Conservation (phyloP, 2,888 invertebrate species). For the Eupithecia vulgata region DNA sequence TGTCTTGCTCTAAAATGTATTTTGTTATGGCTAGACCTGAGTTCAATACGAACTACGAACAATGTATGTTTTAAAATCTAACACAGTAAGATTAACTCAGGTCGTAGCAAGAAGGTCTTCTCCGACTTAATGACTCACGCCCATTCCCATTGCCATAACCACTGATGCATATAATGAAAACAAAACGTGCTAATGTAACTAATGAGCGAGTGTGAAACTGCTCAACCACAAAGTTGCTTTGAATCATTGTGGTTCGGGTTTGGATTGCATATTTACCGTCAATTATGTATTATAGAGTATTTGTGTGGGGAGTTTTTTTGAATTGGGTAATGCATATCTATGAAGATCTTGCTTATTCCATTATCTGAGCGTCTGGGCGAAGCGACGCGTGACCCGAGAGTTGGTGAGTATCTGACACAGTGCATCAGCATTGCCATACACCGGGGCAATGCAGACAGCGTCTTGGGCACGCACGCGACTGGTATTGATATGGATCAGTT, state of each 20-base stretch:
- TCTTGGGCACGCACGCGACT: no score
- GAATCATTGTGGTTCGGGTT: constrained; percentile 16
- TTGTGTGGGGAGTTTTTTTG: constrained; percentile 5
- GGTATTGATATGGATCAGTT: no score
- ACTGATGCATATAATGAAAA: constrained; percentile 33
- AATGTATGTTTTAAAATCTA: background rate
- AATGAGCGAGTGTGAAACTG: constrained; percentile 34
- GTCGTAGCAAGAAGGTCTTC: background rate
- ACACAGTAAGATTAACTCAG: background rate
- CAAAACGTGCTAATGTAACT: constrained; percentile 28
- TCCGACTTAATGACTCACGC: constrained; percentile 16
- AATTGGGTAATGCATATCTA: background rate
- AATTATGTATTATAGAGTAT: constrained; percentile 4
- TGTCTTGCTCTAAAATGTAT: background rate
- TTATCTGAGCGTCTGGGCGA: no score
- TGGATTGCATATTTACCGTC: constrained; percentile 8
- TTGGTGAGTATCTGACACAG: no score
- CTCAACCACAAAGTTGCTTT: constrained; percentile 25
- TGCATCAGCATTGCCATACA: no score
- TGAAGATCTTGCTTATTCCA: background rate
- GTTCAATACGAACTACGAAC: background rate
- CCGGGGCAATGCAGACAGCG: no score
- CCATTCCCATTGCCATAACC: constrained; percentile 19
- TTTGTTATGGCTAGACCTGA: background rate
- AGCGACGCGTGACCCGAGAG: no score